phyloP scores from a whole-genome alignment of 2,888 invertebrate species.

The Pterostichus niger region DNA sequence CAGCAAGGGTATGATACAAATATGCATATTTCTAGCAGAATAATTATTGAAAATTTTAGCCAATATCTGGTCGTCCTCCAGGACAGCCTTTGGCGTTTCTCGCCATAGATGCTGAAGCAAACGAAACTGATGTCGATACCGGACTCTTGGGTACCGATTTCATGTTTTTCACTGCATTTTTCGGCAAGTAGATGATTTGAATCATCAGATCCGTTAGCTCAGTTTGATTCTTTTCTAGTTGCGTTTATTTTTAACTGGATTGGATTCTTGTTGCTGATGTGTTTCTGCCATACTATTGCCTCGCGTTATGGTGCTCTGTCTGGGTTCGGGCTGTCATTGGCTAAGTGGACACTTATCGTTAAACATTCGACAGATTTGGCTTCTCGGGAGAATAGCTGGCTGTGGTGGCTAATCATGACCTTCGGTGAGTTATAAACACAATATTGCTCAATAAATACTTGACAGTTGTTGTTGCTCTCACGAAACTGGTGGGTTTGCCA shows the following conservation, averaged over 20 bases:
- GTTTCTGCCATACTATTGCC: constrained; percentile 96
- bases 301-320: constrained; percentile 95
- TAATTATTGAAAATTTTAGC: constrained; percentile 69
- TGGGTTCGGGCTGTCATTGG: constrained; percentile 94
- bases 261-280: constrained; percentile 94
- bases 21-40: constrained; percentile 52
- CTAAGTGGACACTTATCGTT: constrained; percentile 97
- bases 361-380: constrained; percentile 94
- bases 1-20: constrained; percentile 68
- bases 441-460: background rate
- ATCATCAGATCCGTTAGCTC: background rate
- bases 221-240: constrained; percentile 79
- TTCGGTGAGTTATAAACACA: constrained; percentile 83
- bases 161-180: constrained; percentile 95
- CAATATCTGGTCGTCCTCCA: constrained; percentile 72
- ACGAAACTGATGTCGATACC: constrained; percentile 87
- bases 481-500: too few relatives aligned
- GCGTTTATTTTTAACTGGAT: constrained; percentile 98
- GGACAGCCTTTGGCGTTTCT: constrained; percentile 83
- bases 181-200: constrained; percentile 80
- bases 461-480: too few relatives aligned
- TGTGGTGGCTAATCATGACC: constrained; percentile 95
- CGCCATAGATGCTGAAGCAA: constrained; percentile 87
- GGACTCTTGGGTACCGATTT: constrained; percentile 94
- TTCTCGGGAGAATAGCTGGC: constrained; percentile 93